These are phyloP conservation scores for Tricholauxania praeusta DNA, from an alignment of 2,888 invertebrate genomes.

Conservation along the genomic window DNA sequence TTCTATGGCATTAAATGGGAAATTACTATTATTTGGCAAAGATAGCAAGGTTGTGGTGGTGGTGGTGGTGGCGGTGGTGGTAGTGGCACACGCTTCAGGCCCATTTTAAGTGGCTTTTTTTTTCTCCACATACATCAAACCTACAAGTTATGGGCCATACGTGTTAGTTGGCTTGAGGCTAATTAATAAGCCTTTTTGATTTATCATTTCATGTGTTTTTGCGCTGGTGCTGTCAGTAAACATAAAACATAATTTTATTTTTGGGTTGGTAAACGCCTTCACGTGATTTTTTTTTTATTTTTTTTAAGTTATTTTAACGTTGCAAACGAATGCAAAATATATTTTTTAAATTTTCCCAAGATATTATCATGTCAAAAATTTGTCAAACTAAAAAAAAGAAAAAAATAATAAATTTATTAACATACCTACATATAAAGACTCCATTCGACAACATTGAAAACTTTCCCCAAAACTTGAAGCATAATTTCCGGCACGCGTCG, in stretches of 20 bases:
- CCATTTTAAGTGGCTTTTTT: too few species aligned
- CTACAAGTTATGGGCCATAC: background rate
- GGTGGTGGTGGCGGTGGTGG: background rate
- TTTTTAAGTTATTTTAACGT: background rate
- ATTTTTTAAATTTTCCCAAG: too few species aligned
- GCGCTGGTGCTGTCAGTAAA: slow-evolving; percentile 19
- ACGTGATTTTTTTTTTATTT: too few species aligned
- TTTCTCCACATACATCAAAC: too few species aligned
- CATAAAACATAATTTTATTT: slow-evolving; percentile 6
- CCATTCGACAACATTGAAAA: too few species aligned
- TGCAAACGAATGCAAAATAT: too few species aligned
- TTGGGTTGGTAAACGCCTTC: slow-evolving; percentile 23
- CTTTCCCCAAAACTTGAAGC: too few species aligned
- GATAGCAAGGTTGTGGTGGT: background rate
- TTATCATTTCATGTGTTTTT: slow-evolving; percentile 8
- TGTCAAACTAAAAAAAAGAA: too few species aligned
- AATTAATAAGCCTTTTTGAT: slow-evolving; percentile 32
- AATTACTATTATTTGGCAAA: slow-evolving; percentile 49
- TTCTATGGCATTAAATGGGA: slow-evolving; percentile 50
- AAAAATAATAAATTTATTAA: too few species aligned
- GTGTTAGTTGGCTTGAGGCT: slow-evolving; percentile 19
- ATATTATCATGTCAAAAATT: too few species aligned
- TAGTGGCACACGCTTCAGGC: background rate
- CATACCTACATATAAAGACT: too few species aligned
- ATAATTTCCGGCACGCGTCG: slow-evolving; percentile 6